These are phyloP conservation scores for Nautilus pompilius DNA, from an alignment of 1,140 invertebrate genomes.

Conservation along the genomic window DNA sequence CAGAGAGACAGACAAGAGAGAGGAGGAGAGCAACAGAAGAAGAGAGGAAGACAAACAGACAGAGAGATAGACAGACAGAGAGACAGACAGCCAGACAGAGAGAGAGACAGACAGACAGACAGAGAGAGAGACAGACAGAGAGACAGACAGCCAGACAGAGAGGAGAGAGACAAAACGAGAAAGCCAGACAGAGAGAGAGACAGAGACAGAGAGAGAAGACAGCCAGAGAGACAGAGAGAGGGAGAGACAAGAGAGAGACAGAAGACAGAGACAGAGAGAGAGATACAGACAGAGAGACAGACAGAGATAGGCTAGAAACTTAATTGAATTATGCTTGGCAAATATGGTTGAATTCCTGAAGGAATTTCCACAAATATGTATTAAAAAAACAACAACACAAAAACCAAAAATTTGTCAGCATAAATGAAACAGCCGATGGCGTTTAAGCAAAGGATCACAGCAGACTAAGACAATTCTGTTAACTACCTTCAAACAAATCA, in stretches of 20 bases:
- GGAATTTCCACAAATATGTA: too few species aligned
- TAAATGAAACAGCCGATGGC: too few species aligned
- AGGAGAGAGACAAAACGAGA: background rate
- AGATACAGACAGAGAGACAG: background rate
- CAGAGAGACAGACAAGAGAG: background rate
- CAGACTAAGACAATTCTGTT: too few species aligned
- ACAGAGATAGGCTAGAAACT: background rate
- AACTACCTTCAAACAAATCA: too few species aligned
- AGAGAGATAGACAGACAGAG: conserved; percentile 12
- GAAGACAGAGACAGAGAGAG: background rate
- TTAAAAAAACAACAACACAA: too few species aligned
- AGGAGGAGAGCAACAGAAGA: background rate
- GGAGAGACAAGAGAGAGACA: background rate
- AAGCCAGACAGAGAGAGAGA: conserved; percentile 5
- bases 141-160: conserved; percentile 7
- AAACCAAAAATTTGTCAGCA: too few species aligned
- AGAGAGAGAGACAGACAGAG: conserved; percentile 4
- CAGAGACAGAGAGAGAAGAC: background rate
- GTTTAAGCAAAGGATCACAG: too few species aligned
- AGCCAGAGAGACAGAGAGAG: background rate
- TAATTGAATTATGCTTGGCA: too few species aligned
- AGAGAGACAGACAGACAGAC: conserved; percentile 4
- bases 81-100: conserved; percentile 8
- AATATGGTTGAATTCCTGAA: too few species aligned
- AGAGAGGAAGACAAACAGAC: conserved; percentile 2